These are phyloP conservation scores for Heteromurus nitidus DNA, from an alignment of 2,888 invertebrate genomes.

Conservation along the genomic window DNA sequence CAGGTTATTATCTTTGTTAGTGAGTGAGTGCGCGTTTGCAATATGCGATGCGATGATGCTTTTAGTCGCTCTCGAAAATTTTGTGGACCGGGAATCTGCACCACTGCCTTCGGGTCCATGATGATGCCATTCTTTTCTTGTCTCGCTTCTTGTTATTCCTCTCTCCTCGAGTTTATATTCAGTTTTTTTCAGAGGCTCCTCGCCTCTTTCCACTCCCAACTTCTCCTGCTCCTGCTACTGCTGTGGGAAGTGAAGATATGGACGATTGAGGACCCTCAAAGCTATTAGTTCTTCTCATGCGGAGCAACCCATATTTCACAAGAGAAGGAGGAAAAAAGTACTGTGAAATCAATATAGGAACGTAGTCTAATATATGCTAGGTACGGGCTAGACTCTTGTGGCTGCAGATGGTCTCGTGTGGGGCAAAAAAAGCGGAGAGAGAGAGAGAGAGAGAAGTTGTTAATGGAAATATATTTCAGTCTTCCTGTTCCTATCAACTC, in stretches of 20 bases:
- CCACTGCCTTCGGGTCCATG: slow-evolving; percentile 10
- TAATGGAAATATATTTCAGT: slow-evolving; percentile 64
- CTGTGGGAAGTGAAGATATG: slow-evolving; percentile 51
- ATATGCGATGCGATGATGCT: too few species aligned
- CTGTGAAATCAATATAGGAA: slow-evolving; percentile 49
- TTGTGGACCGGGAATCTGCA: too few species aligned
- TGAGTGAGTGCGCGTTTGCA: too few species aligned
- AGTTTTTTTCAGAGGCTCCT: slow-evolving; percentile 29
- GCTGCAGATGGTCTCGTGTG: background rate
- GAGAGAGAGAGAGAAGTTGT: slow-evolving; percentile 43
- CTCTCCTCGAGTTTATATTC: slow-evolving; percentile 21
- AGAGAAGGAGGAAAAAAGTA: slow-evolving; percentile 24
- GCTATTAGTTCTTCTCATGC: slow-evolving; percentile 60
- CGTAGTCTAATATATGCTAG: background rate
- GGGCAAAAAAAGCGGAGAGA: slow-evolving; percentile 14
- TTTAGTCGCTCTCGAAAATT: too few species aligned
- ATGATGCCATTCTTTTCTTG: slow-evolving; percentile 26
- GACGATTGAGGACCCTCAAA: slow-evolving; percentile 61
- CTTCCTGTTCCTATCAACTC: slow-evolving; percentile 63
- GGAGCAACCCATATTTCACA: slow-evolving; percentile 61
- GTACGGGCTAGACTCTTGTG: background rate
- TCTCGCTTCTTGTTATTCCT: background rate
- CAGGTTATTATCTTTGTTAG: slow-evolving; percentile 61
- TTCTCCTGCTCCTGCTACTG: slow-evolving; percentile 14
- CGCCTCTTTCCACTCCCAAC: too few species aligned